Evolutionary conservation across 1,140 invertebrate genomes (phyloP).

Genomic region (Bombus superbus): DNA sequence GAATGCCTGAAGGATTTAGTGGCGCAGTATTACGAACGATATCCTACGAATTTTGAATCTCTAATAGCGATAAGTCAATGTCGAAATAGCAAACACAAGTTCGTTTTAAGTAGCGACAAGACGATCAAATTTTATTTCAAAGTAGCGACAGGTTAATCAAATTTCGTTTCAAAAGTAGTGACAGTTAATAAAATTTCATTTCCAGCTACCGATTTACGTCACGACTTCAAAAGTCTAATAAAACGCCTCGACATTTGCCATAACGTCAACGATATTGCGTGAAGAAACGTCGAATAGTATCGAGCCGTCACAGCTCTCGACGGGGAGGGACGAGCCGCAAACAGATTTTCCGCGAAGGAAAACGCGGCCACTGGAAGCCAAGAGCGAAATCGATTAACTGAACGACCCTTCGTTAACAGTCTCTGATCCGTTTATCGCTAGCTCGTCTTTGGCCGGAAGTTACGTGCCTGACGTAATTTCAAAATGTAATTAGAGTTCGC

Average conservation of each 20-base stretch:
- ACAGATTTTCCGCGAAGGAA: background rate
- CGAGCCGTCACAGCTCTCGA: background rate
- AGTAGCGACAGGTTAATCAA: too few relatives aligned
- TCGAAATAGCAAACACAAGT: too few relatives aligned
- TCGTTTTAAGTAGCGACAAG: too few relatives aligned
- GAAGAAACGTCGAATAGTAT: background rate
- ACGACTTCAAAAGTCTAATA: background rate
- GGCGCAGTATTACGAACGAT: too few relatives aligned
- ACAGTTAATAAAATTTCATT: too few relatives aligned
- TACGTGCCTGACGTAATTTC: slow-evolving; percentile 41
- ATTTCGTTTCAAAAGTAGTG: too few relatives aligned
- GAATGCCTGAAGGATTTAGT: too few relatives aligned
- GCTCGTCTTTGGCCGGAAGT: slow-evolving; percentile 42
- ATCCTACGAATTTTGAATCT: too few relatives aligned
- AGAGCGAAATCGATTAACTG: slow-evolving; percentile 22
- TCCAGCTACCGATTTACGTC: background rate
- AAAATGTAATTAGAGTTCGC: slow-evolving; percentile 33
- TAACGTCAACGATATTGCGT: background rate
- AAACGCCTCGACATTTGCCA: background rate
- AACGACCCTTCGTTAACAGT: slow-evolving; percentile 25
- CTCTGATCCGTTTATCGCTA: slow-evolving; percentile 42
- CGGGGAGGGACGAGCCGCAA: background rate
- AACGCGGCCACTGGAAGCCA: background rate
- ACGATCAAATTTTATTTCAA: too few relatives aligned
- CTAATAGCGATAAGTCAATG: too few relatives aligned